Evolutionary conservation across 2,888 invertebrate species (phyloP).

Genomic region (Morpho deidamia): DNA sequence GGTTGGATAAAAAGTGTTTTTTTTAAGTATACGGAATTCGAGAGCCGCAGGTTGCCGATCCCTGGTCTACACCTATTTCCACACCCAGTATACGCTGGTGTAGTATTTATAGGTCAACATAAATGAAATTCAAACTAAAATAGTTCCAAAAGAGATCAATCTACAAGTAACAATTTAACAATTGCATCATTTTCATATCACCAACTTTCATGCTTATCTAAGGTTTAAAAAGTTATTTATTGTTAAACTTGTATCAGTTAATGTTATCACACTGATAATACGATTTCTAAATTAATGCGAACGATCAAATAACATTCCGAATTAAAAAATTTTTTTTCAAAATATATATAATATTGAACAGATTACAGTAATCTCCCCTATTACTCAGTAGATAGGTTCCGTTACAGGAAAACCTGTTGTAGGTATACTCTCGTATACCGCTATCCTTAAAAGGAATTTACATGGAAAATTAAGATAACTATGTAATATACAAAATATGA

Average conservation of each 20-base stretch:
- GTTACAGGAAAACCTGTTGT: no score
- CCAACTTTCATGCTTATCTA: not conserved
- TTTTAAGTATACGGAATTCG: not conserved
- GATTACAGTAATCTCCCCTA: no score
- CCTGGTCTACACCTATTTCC: not conserved
- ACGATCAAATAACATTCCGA: not conserved
- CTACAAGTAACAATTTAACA: constrained; percentile 8
- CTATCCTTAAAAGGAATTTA: no score
- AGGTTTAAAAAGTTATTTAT: not conserved
- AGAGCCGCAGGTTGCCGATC: not conserved
- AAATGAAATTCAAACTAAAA: constrained; percentile 11
- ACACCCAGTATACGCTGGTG: not conserved
- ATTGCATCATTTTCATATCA: constrained; percentile 10
- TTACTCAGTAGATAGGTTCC: no score
- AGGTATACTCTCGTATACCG: no score
- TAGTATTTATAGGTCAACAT: not conserved
- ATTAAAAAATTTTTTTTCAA: not conserved
- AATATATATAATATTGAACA: not conserved
- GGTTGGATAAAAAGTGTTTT: not conserved
- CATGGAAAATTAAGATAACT: no score
- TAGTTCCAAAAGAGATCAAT: constrained; percentile 16
- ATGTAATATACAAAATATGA: no score
- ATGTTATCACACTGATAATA: not conserved
- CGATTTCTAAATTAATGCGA: not conserved
- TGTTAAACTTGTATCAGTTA: not conserved